Evolutionary conservation across 92 coral and sea anemone genomes (phyloP), one percentile per base, ranked within the genome.

Genomic region (Epizoanthus rinbou): DNA sequence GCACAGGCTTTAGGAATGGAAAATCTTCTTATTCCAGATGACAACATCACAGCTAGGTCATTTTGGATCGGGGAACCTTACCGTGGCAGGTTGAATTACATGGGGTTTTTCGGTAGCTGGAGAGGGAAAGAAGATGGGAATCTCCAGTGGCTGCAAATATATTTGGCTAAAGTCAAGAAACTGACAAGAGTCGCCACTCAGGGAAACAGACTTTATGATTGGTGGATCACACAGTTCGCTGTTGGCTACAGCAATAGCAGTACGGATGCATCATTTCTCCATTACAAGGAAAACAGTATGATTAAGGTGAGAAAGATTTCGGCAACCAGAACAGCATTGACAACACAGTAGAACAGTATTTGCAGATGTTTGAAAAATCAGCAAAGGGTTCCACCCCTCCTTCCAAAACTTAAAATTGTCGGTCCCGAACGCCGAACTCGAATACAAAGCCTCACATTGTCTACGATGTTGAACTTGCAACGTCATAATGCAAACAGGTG

Each of bases 61-160:
- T 74, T 15, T 63, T 74, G 79, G 79, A 74, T 54, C 25, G 79
- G 79, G 2, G 79, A 74, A 56, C 79, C 79, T 18, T 74, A 11
- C 18, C 79, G 79, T 23, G 79, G 64, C 2, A 53, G 79, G 19
- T 63, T 74, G 10, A 74, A 74, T 45, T 74, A 74, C 41, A 63
- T 24, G 15, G 79, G 79, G 8, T 74, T 74, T 54, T 74, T 74
- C 7, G 79, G 79, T 19, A 74, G 79, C 64, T 74, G 79, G 79
- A 74, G 79, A 50, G 79, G 79, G 35, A 54, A 53, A 22, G 79
- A 74, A 14, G 62, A 74, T 54, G 65, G 25, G 13, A 28, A 28
- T 15, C 2, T 54, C 3, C 79, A 74, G 25, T 74, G 79, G 79
- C 31, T 74, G 64, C 79, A 74, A 56, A 28, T 74, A 25, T 74